Conservation (phyloP, 2,113 vertebrate genomes). For the Argyrosomus japonicus region DNA sequence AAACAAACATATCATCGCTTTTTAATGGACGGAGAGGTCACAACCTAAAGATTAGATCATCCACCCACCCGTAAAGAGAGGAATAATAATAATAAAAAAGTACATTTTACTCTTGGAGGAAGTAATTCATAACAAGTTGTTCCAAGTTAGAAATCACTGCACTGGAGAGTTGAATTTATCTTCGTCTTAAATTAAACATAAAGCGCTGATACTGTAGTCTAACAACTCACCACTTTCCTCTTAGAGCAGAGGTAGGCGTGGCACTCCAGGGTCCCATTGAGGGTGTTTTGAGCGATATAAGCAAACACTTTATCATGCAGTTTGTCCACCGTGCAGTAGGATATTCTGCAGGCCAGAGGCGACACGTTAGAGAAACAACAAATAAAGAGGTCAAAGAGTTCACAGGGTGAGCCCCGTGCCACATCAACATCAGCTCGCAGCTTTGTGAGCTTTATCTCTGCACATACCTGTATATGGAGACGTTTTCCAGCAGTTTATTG, state of each 20-base stretch:
- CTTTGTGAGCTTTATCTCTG: no score
- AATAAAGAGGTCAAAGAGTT: background rate
- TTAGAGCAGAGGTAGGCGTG: slow-evolving; percentile 95
- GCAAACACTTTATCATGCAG: slow-evolving; percentile 94
- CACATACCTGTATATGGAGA: slow-evolving; percentile 95
- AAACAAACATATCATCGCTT: background rate
- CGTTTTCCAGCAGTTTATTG: slow-evolving; percentile 89
- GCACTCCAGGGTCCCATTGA: slow-evolving; percentile 92
- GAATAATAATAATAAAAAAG: background rate
- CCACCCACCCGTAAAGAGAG: background rate
- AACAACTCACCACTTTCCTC: slow-evolving; percentile 91
- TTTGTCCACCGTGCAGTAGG: slow-evolving; percentile 97
- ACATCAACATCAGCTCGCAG: background rate
- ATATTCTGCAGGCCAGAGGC: slow-evolving; percentile 86
- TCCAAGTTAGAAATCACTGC: background rate
- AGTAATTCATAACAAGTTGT: background rate
- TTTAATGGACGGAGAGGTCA: background rate
- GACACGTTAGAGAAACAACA: slow-evolving; percentile 36
- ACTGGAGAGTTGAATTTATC: background rate
- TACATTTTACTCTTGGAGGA: background rate
- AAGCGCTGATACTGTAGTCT: background rate
- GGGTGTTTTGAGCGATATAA: slow-evolving; percentile 93
- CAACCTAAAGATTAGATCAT: background rate
- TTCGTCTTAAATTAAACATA: background rate
- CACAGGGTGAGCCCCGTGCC: background rate